Conservation (phyloP, 2,797 vertebrate species). For the Xenentodon cancila region DNA sequence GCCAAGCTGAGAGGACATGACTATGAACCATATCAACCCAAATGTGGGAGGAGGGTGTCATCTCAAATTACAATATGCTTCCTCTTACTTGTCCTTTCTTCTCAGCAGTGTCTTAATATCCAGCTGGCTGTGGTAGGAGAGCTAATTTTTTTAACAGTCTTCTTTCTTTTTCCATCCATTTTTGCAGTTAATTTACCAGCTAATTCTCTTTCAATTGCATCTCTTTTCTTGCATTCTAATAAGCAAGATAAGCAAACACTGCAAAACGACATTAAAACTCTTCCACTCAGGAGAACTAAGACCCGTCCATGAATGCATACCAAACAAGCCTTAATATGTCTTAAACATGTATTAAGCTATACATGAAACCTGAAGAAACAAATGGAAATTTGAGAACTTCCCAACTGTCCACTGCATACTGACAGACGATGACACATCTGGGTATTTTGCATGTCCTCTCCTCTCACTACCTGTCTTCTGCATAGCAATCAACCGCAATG, state of each 20-base stretch:
- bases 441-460: conserved; percentile 41
- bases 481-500: conserved; percentile 47
- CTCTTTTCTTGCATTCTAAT: not conserved
- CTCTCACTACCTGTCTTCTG: conserved; percentile 40
- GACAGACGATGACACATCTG: conserved; percentile 39
- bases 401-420: conserved; percentile 22
- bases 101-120: conserved; percentile 19
- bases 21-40: conserved; percentile 1
- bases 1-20: conserved; percentile 13
- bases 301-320: conserved; percentile 7
- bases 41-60: conserved; percentile 18
- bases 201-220: conserved; percentile 3
- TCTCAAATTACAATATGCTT: conserved; percentile 6
- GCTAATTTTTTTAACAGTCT: not conserved
- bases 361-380: conserved; percentile 13
- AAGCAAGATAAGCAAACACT: conserved; percentile 3
- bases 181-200: conserved; percentile 9
- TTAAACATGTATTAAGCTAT: not conserved
- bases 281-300: not conserved
- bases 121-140: conserved; percentile 17
- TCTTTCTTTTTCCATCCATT: not conserved
- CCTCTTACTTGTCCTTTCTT: conserved; percentile 5
- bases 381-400: conserved; percentile 13
- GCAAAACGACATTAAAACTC: not conserved
- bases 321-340: conserved; percentile 5